phyloP scores from a whole-genome alignment of 2,888 invertebrate species.

The Andrena praecox region DNA sequence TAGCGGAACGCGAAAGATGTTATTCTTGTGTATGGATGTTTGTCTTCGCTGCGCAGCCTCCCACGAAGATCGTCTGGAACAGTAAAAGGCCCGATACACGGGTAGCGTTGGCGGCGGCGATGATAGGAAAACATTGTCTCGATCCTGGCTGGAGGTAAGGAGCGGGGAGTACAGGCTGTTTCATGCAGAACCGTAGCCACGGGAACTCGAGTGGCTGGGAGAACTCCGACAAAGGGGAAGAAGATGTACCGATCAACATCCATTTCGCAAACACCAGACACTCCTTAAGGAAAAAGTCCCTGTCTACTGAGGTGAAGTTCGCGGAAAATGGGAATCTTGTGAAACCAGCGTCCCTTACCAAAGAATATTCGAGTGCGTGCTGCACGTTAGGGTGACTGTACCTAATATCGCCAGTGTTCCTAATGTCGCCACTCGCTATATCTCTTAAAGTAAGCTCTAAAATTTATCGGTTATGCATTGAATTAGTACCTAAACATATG shows the following conservation, averaged over 20 bases:
- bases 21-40: conserved; percentile 82
- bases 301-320: not conserved
- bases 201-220: not conserved
- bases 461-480: too few species aligned
- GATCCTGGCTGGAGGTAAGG: conserved; percentile 3
- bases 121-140: conserved; percentile 59
- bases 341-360: too few species aligned
- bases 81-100: conserved; percentile 66
- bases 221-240: not conserved
- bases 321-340: too few species aligned
- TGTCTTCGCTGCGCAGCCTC: conserved; percentile 78
- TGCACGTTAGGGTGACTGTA: too few species aligned
- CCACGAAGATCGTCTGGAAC: conserved; percentile 76
- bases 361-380: too few species aligned
- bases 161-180: not conserved
- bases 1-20: conserved; percentile 75
- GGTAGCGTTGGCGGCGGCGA: conserved; percentile 38
- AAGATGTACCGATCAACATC: not conserved
- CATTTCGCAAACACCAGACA: not conserved
- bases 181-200: not conserved
- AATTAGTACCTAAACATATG: too few species aligned
- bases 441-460: too few species aligned
- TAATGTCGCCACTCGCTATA: too few species aligned
- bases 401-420: too few species aligned
- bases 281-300: not conserved